Evolutionary conservation across 2,113 vertebrate species (phyloP).

Genomic region (cat (Felis catus)): DNA sequence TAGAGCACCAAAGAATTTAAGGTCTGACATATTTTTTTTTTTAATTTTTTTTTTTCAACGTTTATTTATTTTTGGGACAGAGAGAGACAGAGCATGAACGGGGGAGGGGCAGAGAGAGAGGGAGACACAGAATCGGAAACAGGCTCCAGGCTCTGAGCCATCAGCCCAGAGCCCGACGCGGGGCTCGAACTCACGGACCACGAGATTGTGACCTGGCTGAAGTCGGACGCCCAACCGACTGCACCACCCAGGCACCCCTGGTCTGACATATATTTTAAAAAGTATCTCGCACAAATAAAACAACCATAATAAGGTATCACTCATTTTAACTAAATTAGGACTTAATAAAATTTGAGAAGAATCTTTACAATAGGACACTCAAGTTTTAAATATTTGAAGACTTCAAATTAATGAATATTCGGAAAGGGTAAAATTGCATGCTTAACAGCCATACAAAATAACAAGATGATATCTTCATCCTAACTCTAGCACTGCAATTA

Average conservation of each 20-base stretch:
- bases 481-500: neutral
- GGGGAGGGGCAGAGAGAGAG: too few relatives aligned
- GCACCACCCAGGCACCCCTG: too few relatives aligned
- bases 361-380: neutral
- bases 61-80: too few relatives aligned
- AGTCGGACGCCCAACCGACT: too few relatives aligned
- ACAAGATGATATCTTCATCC: neutral
- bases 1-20: constrained; percentile 1
- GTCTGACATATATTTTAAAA: constrained; percentile 39
- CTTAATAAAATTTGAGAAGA: constrained; percentile 35
- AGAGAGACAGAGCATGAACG: too few relatives aligned
- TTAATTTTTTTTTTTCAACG: too few relatives aligned
- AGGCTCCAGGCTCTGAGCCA: too few relatives aligned
- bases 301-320: neutral
- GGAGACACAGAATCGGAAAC: too few relatives aligned
- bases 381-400: constrained; percentile 55
- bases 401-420: neutral
- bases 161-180: too few relatives aligned
- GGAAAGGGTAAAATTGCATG: constrained; percentile 29
- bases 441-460: neutral
- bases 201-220: too few relatives aligned
- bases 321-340: constrained; percentile 37
- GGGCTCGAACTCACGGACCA: too few relatives aligned
- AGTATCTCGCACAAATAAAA: constrained; percentile 27
- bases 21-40: neutral